Conservation (phyloP, 2,113 vertebrate species). For the Sebastes fasciatus region DNA sequence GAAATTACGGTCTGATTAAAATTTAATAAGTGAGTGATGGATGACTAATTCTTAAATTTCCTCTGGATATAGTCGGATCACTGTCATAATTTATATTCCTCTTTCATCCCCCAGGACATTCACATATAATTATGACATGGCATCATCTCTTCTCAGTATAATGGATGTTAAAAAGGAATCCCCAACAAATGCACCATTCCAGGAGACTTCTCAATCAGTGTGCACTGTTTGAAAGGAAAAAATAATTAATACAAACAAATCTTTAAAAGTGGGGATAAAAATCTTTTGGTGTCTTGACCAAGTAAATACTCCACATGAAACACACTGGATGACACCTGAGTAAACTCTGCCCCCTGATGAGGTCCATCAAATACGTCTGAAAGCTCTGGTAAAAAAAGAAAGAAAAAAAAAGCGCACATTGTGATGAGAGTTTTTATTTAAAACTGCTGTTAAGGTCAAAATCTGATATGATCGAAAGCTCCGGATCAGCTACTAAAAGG, state of each 20-base stretch:
- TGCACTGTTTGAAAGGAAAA: not conserved
- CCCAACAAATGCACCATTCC: not conserved
- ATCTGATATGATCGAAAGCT: not conserved
- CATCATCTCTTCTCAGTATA: not conserved
- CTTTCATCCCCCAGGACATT: not conserved
- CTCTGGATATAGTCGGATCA: no score
- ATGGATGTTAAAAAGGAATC: not conserved
- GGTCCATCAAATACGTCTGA: not conserved
- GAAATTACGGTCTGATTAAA: not conserved
- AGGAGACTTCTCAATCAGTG: not conserved
- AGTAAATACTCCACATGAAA: not conserved
- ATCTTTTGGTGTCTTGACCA: not conserved
- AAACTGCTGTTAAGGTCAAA: not conserved
- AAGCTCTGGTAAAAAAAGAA: not conserved
- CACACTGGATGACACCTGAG: not conserved
- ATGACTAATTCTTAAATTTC: not conserved
- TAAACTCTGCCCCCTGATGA: not conserved
- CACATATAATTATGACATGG: not conserved
- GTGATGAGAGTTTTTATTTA: no score
- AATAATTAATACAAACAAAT: not conserved
- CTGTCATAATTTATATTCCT: not conserved
- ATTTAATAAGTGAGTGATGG: not conserved
- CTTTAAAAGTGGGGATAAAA: not conserved
- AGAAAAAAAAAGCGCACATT: no score
- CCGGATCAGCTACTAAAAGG: no score